Base-by-base conservation (phyloP, 2,888 invertebrate species). In the Watsonalla cultraria region DNA sequence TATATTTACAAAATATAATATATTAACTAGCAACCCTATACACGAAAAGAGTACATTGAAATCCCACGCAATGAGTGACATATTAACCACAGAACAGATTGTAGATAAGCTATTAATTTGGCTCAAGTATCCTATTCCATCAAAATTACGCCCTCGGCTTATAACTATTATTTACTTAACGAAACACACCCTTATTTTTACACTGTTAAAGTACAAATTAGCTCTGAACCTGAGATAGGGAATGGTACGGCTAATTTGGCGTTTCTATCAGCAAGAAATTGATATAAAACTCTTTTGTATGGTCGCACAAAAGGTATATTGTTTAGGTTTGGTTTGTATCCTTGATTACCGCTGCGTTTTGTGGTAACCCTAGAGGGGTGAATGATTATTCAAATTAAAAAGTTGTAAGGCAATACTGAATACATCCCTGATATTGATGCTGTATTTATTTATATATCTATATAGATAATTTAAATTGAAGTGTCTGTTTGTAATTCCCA, bases 21-120 rank as follows among this genome's bases (percentile, higher is more conserved):
- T 50, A 47, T 48, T 47, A 48, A 52, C 51, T 56, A 56, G 11
- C 84, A 86, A 60, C 87, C 88, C 85, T 87, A 68, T 48, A 52
- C 49, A 66, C 72, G 70, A 78, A 74, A 78, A 72, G 77, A 80
- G 79, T 72, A 75, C 68, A 66, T 61, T 64, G 62, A 70, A 72
- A 78, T 65, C 80, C 78, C 72, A 75, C 78, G 79, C 82, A 82
- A 78, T 82, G 81, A 86, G 80, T 86, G 89, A 86, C 85, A 86
- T 82, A 86, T 86, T 84, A 85, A 84, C 83, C 77, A 68, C 73
- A 81, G 77, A 75, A 76, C 78, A 74, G 86, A 87, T 87, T 79
- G 66, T 66, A 80, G 89, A 89, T 90, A 87, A 85, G 82, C 82
- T 81, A 86, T 86, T 88, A 87, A 90, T 89, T 88, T 87, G 78